Evolutionary conservation across 2,888 invertebrate genomes (phyloP).

Genomic region (Apodemia mormo): DNA sequence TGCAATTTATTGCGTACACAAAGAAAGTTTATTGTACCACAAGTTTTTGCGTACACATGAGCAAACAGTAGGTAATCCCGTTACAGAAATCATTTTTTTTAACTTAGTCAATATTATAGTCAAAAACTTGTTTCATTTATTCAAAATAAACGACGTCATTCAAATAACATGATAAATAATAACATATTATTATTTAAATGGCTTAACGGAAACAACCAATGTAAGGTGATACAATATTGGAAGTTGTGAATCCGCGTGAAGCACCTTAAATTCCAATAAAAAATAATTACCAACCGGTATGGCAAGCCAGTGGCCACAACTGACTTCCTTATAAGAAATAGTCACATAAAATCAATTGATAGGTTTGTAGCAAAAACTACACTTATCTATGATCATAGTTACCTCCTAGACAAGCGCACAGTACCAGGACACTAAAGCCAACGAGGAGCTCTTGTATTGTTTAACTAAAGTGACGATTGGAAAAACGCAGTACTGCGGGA

Average conservation of each 20-base stretch:
- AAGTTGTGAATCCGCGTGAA: background rate
- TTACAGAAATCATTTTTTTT: no score
- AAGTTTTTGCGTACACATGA: no score
- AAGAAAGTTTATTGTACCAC: no score
- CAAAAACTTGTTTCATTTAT: background rate
- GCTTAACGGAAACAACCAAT: background rate
- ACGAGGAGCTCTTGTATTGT: conserved; percentile 54
- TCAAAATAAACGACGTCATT: background rate
- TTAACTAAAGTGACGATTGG: conserved; percentile 53
- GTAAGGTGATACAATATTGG: background rate
- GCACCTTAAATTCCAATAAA: conserved; percentile 22
- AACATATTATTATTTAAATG: background rate
- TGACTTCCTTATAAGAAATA: conserved; percentile 45
- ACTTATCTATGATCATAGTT: conserved; percentile 75
- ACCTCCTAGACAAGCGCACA: conserved; percentile 63
- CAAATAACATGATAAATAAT: background rate
- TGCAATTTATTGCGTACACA: no score
- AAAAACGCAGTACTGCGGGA: conserved; percentile 69
- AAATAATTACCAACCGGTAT: conserved; percentile 23
- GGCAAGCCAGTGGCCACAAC: conserved; percentile 45
- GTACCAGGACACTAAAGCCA: conserved; percentile 64
- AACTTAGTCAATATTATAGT: background rate
- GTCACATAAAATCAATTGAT: conserved; percentile 30
- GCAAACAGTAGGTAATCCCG: no score
- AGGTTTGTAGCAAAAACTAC: conserved; percentile 32